Evolutionary conservation across 2,888 invertebrate species (phyloP).

Genomic region (Nemurella pictetii): DNA sequence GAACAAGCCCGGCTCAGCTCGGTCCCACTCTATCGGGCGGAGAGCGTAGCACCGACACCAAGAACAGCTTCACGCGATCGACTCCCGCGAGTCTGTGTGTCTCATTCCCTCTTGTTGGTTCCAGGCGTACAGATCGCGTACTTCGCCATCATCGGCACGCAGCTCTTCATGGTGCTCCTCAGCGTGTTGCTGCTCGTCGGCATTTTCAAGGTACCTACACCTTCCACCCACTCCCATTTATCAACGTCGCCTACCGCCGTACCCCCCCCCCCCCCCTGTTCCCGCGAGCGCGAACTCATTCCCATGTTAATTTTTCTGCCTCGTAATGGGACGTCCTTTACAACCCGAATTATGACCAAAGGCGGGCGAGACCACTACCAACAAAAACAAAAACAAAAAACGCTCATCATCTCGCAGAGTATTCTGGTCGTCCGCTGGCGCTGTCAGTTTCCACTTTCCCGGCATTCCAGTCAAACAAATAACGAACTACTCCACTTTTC

Average conservation of each 20-base stretch:
- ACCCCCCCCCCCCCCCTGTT: too few relatives aligned
- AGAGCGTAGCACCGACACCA: too few relatives aligned
- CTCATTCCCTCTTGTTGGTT: background rate
- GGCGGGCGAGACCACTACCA: background rate
- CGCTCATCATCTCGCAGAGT: background rate
- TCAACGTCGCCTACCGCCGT: constrained; percentile 53
- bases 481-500: background rate
- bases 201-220: constrained; percentile 74
- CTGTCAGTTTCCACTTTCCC: background rate
- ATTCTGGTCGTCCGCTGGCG: background rate
- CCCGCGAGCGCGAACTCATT: background rate
- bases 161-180: constrained; percentile 74
- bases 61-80: too few relatives aligned
- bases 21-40: too few relatives aligned
- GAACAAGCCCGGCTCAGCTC: too few relatives aligned
- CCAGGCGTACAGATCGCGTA: constrained; percentile 81
- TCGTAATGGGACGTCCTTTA: background rate
- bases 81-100: too few relatives aligned
- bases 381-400: background rate
- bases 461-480: background rate
- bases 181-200: constrained; percentile 73
- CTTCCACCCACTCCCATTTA: background rate
- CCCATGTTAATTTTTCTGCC: background rate
- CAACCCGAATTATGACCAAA: background rate
- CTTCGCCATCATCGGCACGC: constrained; percentile 76